Base-by-base conservation (phyloP, 2,888 invertebrate genomes). In the Melitaea athalia region DNA sequence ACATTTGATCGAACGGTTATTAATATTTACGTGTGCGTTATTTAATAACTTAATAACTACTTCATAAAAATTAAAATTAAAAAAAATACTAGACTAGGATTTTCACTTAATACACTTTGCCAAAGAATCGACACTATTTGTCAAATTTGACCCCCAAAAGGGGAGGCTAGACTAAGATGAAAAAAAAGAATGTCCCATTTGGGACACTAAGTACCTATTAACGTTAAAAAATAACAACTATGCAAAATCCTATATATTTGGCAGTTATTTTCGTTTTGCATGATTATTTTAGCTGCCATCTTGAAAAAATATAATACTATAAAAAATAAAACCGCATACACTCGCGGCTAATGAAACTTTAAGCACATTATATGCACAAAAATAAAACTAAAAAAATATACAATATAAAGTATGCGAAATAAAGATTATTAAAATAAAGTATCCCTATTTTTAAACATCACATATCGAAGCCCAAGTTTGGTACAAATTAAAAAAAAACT, bases 401-500 rank as follows among this genome's bases (percentile, higher is more conserved):
- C 78, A 87, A 88, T 86, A 88, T 85, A 89, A 86, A 83, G 85
- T 87, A 84, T 79, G 80, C 78, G 82, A 82, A 84, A 85, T 83
- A 85, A 87, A 78, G 76, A 77, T 83, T 89, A 87, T 79, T 89
- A 89, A 89, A 89, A 89, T 88, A 87, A 84, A 63, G 79, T 66
- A 74, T 78, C 78, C 75, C 80, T 77, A 76, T 76, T 75, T 77
- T 81, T 80, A 77, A 71, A 73, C 77, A 86, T 88, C 89, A 89
- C 88, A 88, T 82, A 79, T 79, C 79, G 64, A 72, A 79, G 77
- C 75, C 77, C 75, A 75, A 68, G 67, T 72, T 77, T 75, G 77
- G 78, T 76, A 77, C 79, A 71, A 73, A 63, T 69, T 63, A n/a
- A 11, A 68, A 64, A 64, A 50, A 43, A 45, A 38, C n/a, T 42